Conservation (phyloP, 1,140 invertebrate genomes). For the Onthophagus taurus region DNA sequence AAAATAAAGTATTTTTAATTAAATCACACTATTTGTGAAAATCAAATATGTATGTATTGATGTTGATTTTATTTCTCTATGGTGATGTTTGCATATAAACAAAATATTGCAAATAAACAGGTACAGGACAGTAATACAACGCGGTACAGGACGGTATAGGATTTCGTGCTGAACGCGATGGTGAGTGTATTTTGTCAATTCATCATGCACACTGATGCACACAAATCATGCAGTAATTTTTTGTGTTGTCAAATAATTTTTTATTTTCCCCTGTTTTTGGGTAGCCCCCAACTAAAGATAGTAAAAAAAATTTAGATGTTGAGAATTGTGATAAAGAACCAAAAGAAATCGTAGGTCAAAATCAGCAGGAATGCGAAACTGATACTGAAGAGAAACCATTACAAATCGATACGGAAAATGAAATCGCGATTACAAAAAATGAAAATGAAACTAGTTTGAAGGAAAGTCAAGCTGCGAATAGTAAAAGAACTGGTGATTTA, state of each 20-base stretch:
- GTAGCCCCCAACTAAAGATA: slow-evolving; percentile 1
- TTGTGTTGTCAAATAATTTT: no score
- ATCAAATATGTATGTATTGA: slow-evolving; percentile 11
- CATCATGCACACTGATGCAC: no score
- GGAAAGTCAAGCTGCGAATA: not conserved
- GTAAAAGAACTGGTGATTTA: not conserved
- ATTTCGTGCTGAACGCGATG: no score
- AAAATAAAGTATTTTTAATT: not conserved
- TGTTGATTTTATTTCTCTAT: no score
- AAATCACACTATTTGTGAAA: slow-evolving; percentile 1
- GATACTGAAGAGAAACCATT: slow-evolving; percentile 13
- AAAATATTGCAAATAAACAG: slow-evolving; percentile 13
- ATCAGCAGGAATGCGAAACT: slow-evolving; percentile 4
- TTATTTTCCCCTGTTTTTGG: no score
- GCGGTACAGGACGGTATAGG: no score
- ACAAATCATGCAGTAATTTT: no score
- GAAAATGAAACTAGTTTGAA: not conserved
- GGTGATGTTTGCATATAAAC: slow-evolving; percentile 13
- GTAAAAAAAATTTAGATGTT: not conserved
- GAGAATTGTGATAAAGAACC: not conserved
- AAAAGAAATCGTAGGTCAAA: slow-evolving; percentile 3
- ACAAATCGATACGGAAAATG: slow-evolving; percentile 11
- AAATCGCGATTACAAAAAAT: no score
- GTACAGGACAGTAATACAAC: no score
- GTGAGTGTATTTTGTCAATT: no score